Evolutionary conservation across 2,797 vertebrate genomes (phyloP).

Genomic region (Sciurus carolinensis): DNA sequence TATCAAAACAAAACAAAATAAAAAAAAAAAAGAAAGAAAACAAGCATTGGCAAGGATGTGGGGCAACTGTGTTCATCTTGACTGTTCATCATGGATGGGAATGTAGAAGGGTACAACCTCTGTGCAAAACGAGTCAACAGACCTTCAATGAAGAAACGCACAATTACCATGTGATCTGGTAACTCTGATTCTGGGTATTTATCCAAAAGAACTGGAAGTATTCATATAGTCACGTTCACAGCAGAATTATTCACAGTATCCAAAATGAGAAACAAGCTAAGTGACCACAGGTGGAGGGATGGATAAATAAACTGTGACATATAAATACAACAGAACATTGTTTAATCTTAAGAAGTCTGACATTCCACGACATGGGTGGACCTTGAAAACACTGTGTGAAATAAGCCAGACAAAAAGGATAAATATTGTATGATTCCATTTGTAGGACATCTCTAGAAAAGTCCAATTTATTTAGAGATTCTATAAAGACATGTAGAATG

Average conservation of each 20-base stretch:
- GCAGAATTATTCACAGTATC: neutral
- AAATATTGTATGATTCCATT: neutral
- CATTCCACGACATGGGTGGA: neutral
- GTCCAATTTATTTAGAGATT: neutral
- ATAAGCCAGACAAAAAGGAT: neutral
- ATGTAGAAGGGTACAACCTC: neutral
- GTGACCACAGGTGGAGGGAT: neutral
- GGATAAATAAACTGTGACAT: neutral
- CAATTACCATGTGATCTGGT: neutral
- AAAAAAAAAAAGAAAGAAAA: neutral
- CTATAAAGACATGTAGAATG: neutral
- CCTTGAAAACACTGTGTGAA: neutral
- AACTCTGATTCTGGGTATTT: neutral
- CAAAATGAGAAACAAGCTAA: neutral
- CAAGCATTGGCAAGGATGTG: neutral
- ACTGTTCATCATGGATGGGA: neutral
- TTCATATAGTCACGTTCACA: neutral
- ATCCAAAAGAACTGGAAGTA: neutral
- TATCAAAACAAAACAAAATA: neutral
- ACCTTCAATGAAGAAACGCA: neutral
- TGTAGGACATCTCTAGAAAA: neutral
- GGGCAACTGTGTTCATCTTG: neutral
- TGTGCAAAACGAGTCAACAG: neutral
- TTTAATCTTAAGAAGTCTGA: neutral
- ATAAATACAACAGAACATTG: neutral